Conservation (phyloP, 1,140 invertebrate genomes). For the Spodoptera litura region DNA sequence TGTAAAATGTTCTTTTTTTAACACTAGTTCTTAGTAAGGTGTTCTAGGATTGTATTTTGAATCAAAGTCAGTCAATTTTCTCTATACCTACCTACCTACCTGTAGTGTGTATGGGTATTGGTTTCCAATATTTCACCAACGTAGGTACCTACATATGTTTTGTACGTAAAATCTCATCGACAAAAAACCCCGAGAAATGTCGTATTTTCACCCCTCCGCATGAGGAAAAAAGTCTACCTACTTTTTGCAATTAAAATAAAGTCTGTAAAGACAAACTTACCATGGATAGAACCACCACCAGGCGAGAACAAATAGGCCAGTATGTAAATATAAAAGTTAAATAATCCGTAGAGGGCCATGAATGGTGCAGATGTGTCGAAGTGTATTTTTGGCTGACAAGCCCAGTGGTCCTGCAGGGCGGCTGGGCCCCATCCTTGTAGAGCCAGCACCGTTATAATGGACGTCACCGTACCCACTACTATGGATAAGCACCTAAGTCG, state of each 20-base stretch:
- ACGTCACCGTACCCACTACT: constrained; percentile 93
- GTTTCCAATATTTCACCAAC: too few relatives aligned
- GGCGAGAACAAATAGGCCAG: constrained; percentile 98
- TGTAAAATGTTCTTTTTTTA: background rate
- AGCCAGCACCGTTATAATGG: constrained; percentile 92
- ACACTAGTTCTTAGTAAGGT: too few relatives aligned
- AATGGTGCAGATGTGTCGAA: constrained; percentile 97
- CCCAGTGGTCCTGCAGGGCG: constrained; percentile 97
- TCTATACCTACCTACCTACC: too few relatives aligned
- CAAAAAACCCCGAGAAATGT: too few relatives aligned
- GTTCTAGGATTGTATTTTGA: too few relatives aligned
- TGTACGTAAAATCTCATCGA: too few relatives aligned
- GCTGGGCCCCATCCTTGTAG: constrained; percentile 94
- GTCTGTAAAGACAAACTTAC: constrained; percentile 83
- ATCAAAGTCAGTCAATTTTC: too few relatives aligned
- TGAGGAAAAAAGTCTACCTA: too few relatives aligned
- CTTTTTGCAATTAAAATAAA: too few relatives aligned
- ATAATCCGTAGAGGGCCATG: constrained; percentile 97
- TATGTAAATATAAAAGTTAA: constrained; percentile 97
- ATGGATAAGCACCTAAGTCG: constrained; percentile 96
- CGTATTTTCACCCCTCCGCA: too few relatives aligned
- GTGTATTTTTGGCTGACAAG: constrained; percentile 93
- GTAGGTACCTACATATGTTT: too few relatives aligned
- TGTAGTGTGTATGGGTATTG: too few relatives aligned
- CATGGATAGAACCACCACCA: constrained; percentile 91